A percentile compares a stretch with the other conserved stretches of the same genome.
phyloP scores from a whole-genome alignment of 1,140 invertebrate genomes.

The Venturia canescens region DNA sequence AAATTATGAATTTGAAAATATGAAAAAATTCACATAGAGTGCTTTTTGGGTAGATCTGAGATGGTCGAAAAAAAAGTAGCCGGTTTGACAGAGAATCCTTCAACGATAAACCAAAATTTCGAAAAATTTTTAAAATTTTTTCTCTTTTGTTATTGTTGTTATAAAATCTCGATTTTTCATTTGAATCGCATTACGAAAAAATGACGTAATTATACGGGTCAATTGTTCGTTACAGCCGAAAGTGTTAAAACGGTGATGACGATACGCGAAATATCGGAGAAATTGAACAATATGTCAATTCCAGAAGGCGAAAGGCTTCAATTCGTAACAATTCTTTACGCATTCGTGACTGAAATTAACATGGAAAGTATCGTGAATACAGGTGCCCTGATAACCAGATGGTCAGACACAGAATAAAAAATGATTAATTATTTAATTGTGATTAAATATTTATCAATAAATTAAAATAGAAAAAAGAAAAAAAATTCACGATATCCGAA shows the following conservation, averaged over 20 bases:
- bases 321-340: constrained; percentile 73
- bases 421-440: no score
- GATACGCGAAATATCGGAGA: constrained; percentile 71
- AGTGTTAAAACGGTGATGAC: constrained; percentile 75
- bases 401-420: constrained; percentile 60
- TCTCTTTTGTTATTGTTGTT: no score
- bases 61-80: no score
- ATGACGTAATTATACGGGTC: constrained; percentile 12
- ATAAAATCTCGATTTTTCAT: no score
- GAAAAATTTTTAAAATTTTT: no score
- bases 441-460: background rate
- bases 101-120: no score
- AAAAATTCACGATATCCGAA: no score
- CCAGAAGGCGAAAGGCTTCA: constrained; percentile 62
- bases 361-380: constrained; percentile 63
- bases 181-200: no score
- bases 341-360: constrained; percentile 73
- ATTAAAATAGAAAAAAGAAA: constrained; percentile 24
- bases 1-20: no score
- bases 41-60: no score
- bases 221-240: constrained; percentile 64
- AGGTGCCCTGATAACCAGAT: constrained; percentile 64
- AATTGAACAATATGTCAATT: constrained; percentile 58
- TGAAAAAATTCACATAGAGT: no score
- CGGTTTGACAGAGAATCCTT: no score